Evolutionary conservation across 1,140 invertebrate species (phyloP).

Genomic region (Scaptomyza hsui): DNA sequence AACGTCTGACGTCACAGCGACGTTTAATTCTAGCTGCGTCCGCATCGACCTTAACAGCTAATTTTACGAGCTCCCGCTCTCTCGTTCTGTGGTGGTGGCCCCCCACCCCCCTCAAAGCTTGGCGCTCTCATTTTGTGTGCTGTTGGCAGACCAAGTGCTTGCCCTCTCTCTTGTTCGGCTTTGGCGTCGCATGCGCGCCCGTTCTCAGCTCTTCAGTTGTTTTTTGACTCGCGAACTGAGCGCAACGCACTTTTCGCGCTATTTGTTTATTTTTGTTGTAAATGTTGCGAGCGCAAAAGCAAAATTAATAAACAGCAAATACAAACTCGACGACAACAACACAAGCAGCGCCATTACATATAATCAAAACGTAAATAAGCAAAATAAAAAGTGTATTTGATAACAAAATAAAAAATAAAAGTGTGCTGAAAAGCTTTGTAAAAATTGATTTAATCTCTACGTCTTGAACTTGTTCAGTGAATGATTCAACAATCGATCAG

Average conservation of each 20-base stretch:
- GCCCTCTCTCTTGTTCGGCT: neutral
- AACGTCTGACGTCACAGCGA: slow-evolving; percentile 36
- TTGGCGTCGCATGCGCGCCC: slow-evolving; percentile 70
- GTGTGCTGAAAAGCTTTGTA: slow-evolving; percentile 9
- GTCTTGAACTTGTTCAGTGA: neutral
- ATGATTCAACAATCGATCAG: slow-evolving; percentile 31
- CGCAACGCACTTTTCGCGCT: slow-evolving; percentile 43
- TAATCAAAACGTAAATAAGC: slow-evolving; percentile 72
- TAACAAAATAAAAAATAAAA: slow-evolving; percentile 35
- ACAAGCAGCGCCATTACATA: slow-evolving; percentile 13
- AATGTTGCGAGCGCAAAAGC: slow-evolving; percentile 22
- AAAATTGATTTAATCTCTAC: slow-evolving; percentile 25
- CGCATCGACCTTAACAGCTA: slow-evolving; percentile 45
- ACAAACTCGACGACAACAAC: slow-evolving; percentile 22
- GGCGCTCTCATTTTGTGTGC: neutral
- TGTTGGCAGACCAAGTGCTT: slow-evolving; percentile 2
- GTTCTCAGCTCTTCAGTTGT: slow-evolving; percentile 60
- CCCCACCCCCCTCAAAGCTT: slow-evolving; percentile 15
- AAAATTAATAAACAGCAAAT: slow-evolving; percentile 41
- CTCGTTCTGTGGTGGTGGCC: neutral
- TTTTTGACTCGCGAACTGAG: slow-evolving; percentile 53
- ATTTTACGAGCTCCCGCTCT: slow-evolving; percentile 37
- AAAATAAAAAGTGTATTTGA: slow-evolving; percentile 52
- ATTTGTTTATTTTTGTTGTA: slow-evolving; percentile 26
- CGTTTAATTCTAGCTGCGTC: slow-evolving; percentile 20